These are phyloP conservation scores for Thalassarche chlororhynchos DNA, from an alignment of 2,113 vertebrate species.

Conservation along the genomic window DNA sequence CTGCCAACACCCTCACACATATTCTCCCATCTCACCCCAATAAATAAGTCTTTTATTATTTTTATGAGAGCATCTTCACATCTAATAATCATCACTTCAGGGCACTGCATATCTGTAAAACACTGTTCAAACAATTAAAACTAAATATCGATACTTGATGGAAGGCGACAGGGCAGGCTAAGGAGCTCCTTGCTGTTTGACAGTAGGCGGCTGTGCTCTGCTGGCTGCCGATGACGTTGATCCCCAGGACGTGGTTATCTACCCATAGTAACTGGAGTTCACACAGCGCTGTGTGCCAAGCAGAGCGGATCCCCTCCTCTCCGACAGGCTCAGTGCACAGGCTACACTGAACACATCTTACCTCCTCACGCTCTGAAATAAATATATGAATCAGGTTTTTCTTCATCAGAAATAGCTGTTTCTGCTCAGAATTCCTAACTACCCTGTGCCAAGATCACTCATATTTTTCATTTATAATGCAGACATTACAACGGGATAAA, in stretches of 20 bases:
- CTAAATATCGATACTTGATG: not conserved
- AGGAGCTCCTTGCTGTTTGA: not conserved
- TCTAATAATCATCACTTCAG: not conserved
- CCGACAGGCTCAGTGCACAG: too few species aligned
- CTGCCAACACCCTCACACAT: not conserved
- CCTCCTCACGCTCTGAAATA: not conserved
- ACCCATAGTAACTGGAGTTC: fast-evolving
- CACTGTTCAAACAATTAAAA: not conserved
- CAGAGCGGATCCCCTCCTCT: not conserved
- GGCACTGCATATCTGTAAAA: not conserved
- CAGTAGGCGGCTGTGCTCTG: too few species aligned
- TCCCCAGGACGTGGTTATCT: not conserved
- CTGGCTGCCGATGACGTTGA: not conserved
- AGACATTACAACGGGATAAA: not conserved
- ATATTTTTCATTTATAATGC: not conserved
- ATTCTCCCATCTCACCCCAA: not conserved
- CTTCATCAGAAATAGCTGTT: not conserved
- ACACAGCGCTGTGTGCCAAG: not conserved
- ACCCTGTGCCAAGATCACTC: not conserved
- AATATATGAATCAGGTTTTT: too few species aligned
- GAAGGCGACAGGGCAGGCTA: not conserved
- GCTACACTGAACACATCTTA: not conserved
- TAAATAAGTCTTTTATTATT: not conserved
- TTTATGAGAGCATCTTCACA: not conserved
- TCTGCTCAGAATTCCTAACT: not conserved